Evolutionary conservation across 2,113 vertebrate genomes (phyloP).

Genomic region (Hiodon alosoides): DNA sequence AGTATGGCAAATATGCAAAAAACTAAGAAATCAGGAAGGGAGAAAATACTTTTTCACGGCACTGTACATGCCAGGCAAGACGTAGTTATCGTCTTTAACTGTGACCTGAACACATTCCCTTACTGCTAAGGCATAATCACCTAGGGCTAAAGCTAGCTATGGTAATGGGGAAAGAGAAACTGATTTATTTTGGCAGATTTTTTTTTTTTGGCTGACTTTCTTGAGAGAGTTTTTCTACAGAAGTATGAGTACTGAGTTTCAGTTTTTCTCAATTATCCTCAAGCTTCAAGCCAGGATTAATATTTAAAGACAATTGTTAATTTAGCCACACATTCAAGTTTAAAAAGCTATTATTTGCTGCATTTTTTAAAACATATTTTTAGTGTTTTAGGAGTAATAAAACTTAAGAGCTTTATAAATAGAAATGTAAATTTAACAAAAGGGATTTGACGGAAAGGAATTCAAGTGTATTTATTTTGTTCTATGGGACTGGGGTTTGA

Average conservation of each 20-base stretch:
- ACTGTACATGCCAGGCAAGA: too few species aligned
- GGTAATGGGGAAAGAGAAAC: not conserved
- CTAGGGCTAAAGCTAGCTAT: not conserved
- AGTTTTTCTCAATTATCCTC: not conserved
- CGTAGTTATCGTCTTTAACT: not conserved
- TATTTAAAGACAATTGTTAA: not conserved
- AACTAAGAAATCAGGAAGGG: too few species aligned
- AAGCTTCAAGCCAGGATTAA: constrained; percentile 6
- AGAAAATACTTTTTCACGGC: too few species aligned
- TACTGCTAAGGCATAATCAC: constrained; percentile 6
- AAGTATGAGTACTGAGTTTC: not conserved
- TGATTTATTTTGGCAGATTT: too few species aligned
- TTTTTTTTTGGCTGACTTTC: not conserved
- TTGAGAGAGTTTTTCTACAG: not conserved
- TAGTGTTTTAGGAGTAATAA: too few species aligned
- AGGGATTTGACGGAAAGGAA: too few species aligned
- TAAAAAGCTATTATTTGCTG: not conserved
- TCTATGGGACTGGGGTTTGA: too few species aligned
- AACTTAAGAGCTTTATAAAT: too few species aligned
- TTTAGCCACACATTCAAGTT: not conserved
- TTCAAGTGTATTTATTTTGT: too few species aligned
- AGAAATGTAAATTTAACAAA: too few species aligned
- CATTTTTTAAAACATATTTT: too few species aligned
- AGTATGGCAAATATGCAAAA: too few species aligned
- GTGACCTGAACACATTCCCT: not conserved